phyloP scores from a whole-genome alignment of 1,140 invertebrate genomes.

The Pseudachorutes palmiensis region DNA sequence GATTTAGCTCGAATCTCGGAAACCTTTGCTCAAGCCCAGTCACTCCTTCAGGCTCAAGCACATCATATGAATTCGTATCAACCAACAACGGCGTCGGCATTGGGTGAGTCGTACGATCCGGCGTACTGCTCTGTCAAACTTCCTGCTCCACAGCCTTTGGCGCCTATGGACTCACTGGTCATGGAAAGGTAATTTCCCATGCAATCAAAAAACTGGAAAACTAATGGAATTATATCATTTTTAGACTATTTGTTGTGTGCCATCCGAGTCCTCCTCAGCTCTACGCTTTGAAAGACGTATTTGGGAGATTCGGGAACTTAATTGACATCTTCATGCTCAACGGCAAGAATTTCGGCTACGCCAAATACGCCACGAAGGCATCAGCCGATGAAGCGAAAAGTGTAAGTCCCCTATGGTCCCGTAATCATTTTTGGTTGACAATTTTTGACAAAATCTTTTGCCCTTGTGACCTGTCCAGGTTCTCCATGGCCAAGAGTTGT shows the following conservation, averaged over 20 bases:
- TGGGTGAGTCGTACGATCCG: constrained; percentile 44
- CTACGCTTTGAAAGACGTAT: constrained; percentile 74
- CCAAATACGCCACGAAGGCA: constrained; percentile 69
- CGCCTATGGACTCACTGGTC: constrained; percentile 60
- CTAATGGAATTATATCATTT: constrained; percentile 24
- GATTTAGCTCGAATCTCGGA: constrained; percentile 50
- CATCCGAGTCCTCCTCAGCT: constrained; percentile 69
- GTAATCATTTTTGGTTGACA: no score
- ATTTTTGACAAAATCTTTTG: constrained; percentile 14
- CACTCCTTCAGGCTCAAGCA: constrained; percentile 53
- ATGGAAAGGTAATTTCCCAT: constrained; percentile 49
- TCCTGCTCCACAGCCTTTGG: constrained; percentile 62
- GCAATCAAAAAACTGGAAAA: not conserved
- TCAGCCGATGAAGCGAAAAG: constrained; percentile 70
- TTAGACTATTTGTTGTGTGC: constrained; percentile 64
- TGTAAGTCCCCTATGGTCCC: no score
- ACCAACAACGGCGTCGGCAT: constrained; percentile 2
- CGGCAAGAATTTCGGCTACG: constrained; percentile 85
- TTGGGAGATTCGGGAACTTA: constrained; percentile 84
- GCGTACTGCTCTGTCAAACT: constrained; percentile 58
- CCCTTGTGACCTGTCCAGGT: constrained; percentile 47
- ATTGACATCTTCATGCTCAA: constrained; percentile 83
- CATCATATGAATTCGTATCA: constrained; percentile 6
- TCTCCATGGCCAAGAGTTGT: constrained; percentile 73
- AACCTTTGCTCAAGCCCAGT: constrained; percentile 61